Percentiles rank a stretch among this genome's conserved stretches.
Conservation (phyloP, 2,113 vertebrate species). For the Caranx ignobilis region DNA sequence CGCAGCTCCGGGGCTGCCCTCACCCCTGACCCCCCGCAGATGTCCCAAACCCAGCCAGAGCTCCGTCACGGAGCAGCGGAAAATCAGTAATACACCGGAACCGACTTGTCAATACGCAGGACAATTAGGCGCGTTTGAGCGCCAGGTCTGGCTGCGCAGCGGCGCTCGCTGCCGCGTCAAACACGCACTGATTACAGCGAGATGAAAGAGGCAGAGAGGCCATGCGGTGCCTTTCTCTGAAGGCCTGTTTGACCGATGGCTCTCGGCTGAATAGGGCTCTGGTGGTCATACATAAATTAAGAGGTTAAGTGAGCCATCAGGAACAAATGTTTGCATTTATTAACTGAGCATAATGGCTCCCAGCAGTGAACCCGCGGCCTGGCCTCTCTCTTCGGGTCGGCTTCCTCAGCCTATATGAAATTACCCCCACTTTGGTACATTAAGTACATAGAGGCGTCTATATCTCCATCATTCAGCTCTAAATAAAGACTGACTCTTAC, state of each 20-base stretch:
- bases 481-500: conserved; percentile 19
- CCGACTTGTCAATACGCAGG: conserved; percentile 85
- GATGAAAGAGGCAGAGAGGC: conserved; percentile 86
- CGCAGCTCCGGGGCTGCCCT: conserved; percentile 83
- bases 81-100: conserved; percentile 90
- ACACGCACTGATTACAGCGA: conserved; percentile 83
- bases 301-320: conserved; percentile 82
- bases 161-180: conserved; percentile 85
- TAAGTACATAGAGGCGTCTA: conserved; percentile 12
- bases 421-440: conserved; percentile 20
- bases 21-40: conserved; percentile 91
- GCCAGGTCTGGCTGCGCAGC: conserved; percentile 83
- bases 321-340: conserved; percentile 82
- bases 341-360: conserved; percentile 67
- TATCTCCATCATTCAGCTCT: conserved; percentile 39
- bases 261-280: conserved; percentile 68
- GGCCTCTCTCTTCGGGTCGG: conserved; percentile 34
- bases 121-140: conserved; percentile 89
- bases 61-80: conserved; percentile 76
- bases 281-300: conserved; percentile 82
- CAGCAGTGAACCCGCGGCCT: conserved; percentile 56
- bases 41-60: conserved; percentile 84
- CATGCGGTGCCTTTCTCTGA: conserved; percentile 82
- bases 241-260: conserved; percentile 79
- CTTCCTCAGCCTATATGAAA: conserved; percentile 43